Evolutionary conservation across 2,113 vertebrate species (phyloP).

Genomic region (Paratilapia polleni): DNA sequence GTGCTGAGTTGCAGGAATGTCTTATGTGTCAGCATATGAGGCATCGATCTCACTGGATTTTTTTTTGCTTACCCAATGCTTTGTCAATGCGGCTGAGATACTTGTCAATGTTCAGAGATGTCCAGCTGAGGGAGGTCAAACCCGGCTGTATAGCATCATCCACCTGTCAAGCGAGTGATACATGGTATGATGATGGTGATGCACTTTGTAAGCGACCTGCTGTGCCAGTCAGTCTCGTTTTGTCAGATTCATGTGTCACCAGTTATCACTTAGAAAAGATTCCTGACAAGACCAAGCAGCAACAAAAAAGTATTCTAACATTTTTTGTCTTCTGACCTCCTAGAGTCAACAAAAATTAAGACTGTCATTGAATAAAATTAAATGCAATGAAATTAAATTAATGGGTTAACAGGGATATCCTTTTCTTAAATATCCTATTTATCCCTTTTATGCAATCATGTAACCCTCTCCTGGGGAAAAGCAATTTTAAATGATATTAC

Average conservation of each 20-base stretch:
- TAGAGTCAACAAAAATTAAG: neutral
- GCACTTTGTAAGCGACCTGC: neutral
- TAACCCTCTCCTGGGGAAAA: no score
- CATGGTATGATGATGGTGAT: neutral
- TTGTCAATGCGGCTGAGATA: constrained; percentile 83
- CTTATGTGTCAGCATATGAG: constrained; percentile 1
- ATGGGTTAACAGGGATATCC: neutral
- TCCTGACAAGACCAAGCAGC: neutral
- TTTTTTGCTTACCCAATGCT: constrained; percentile 83
- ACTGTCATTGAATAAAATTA: neutral
- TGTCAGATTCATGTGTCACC: neutral
- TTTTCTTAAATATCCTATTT: neutral
- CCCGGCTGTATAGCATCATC: constrained; percentile 89
- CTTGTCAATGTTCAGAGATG: constrained; percentile 88
- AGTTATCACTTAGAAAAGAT: neutral
- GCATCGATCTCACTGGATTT: neutral
- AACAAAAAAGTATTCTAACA: neutral
- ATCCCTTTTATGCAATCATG: no score
- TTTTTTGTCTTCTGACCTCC: neutral
- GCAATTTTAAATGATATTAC: no score
- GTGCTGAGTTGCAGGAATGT: constrained; percentile 26
- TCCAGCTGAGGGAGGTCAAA: constrained; percentile 88
- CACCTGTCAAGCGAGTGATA: constrained; percentile 69
- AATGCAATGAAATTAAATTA: neutral
- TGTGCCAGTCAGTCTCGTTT: neutral